Conservation (phyloP, 2,113 vertebrate genomes). For the Phainopepla nitens region DNA sequence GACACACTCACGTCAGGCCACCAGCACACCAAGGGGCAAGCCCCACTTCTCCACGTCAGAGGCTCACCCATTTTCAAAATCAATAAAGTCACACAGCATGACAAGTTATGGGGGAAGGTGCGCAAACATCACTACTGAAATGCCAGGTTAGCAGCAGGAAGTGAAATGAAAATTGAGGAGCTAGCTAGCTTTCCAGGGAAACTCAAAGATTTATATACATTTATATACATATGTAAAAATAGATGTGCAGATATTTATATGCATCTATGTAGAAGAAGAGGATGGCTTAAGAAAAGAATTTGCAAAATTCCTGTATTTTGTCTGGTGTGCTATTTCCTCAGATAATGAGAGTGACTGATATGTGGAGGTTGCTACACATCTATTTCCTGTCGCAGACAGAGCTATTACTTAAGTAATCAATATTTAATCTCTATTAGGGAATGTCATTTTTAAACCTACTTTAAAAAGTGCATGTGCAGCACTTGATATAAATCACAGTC, state of each 20-base stretch:
- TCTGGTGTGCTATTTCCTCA: background rate
- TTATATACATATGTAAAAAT: background rate
- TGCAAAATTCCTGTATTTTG: background rate
- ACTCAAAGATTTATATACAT: background rate
- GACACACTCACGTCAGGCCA: rapidly evolving
- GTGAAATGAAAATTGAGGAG: background rate
- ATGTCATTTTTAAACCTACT: conserved; percentile 21
- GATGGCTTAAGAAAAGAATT: background rate
- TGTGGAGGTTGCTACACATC: background rate
- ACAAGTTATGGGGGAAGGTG: background rate
- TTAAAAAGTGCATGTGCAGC: background rate
- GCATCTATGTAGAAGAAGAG: background rate
- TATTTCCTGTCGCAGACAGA: conserved; percentile 25
- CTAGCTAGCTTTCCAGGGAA: background rate
- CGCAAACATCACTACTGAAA: background rate
- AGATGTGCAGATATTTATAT: rapidly evolving
- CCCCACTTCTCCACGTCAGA: background rate
- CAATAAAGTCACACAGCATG: rapidly evolving
- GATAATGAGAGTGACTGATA: background rate
- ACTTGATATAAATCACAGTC: conserved; percentile 29
- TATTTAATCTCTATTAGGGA: conserved; percentile 57
- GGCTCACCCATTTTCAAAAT: background rate
- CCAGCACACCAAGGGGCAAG: background rate
- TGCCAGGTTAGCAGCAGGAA: background rate
- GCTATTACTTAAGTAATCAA: conserved; percentile 50